Base-by-base conservation (phyloP, 2,797 vertebrate species). In the Pterois miles region DNA sequence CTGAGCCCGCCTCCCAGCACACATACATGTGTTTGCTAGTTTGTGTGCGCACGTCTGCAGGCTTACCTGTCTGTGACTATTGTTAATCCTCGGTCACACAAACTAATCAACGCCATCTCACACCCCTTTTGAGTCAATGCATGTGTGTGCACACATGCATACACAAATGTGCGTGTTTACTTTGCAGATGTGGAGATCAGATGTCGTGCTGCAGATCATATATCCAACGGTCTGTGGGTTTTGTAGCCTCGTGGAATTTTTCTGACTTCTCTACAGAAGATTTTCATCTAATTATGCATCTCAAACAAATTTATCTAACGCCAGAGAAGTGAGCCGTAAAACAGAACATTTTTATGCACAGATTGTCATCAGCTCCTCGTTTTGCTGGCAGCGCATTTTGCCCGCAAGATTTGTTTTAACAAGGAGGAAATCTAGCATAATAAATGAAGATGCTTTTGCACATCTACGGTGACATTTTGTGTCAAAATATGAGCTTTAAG, bases 101-200 rank as follows among this genome's bases (percentile, higher is more conserved):
- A 82, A 79, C 80, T 76, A 77, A 77, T 80, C 78, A 65, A 36
- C 77, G 83, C 82, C 73, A 40, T 80, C 82, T 82, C 68, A 84
- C 81, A 78, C 74, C 74, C 40, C 68, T 54, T 82, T 80, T 82
- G 87, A 87, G 84, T 80, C 73, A 82, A 74, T 88, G 60, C 34
- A 69, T 72, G 71, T 38, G 16, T 82, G 87, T 83, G 87, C 85
- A 87, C 88, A 83, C 76, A 63, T 64, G 59, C 20, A 1, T 56
- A 52, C 50, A 53, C 22, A 76, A 69, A 86, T 77, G 83, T 84
- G 89, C 87, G 71, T 84, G 81, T 91, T 89, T 91, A 84, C 90
- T 87, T 83, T 88, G 86, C 86, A 89, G 85, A 81, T 87, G 74
- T 85, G 72, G 81, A 86, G 91, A 90, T 93, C 88, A 81, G 78